A percentile compares a stretch with the other conserved stretches of the same genome.
Evolutionary conservation across 2,113 vertebrate species (phyloP).

Genomic region (Callithrix jacchus): DNA sequence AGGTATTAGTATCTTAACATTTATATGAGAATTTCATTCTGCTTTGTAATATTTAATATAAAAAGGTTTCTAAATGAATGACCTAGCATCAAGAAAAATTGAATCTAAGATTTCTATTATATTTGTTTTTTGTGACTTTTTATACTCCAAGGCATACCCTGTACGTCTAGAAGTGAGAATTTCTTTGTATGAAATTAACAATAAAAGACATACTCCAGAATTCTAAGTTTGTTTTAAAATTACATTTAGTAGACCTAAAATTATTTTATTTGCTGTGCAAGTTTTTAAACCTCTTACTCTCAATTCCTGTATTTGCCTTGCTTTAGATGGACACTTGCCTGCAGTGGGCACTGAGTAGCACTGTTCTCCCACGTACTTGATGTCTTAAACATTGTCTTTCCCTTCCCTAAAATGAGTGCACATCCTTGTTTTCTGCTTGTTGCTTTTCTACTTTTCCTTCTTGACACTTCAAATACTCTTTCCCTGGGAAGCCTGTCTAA

Average conservation of each 20-base stretch:
- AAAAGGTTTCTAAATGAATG: neutral
- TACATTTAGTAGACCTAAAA: neutral
- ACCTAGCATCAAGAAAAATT: neutral
- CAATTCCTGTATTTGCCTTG: fast-evolving
- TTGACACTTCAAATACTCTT: neutral
- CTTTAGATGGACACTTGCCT: neutral
- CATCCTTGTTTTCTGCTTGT: neutral
- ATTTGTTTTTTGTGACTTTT: neutral
- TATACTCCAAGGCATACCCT: neutral
- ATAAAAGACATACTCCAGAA: neutral
- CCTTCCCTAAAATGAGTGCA: neutral
- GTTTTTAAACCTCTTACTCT: neutral
- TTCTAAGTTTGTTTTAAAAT: neutral
- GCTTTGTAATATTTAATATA: neutral
- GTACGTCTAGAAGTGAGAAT: neutral
- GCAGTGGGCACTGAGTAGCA: neutral
- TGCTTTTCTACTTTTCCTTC: neutral
- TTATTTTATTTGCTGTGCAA: fast-evolving
- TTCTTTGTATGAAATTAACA: neutral
- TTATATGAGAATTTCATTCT: conserved; percentile 1
- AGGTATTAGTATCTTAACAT: neutral
- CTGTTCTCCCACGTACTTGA: neutral
- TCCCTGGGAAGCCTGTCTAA: neutral
- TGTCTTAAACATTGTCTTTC: neutral
- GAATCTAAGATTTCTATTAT: neutral